Conservation (phyloP, 2,888 invertebrate species). For the Polylopha cassiicola region DNA sequence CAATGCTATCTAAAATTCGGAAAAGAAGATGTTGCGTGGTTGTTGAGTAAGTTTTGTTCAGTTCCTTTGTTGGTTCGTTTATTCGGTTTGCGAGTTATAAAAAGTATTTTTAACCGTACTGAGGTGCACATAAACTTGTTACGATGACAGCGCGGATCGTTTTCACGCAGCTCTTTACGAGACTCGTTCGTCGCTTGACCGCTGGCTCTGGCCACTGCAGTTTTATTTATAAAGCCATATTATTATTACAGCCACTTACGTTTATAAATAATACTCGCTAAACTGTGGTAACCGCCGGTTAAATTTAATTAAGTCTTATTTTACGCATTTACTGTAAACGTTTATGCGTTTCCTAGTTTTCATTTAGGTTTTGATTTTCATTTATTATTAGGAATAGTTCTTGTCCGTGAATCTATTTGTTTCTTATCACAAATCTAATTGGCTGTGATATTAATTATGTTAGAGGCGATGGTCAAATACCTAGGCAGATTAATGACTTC, state of each 20-base stretch:
- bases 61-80: conserved; percentile 13
- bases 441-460: too few species aligned
- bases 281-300: conserved; percentile 5
- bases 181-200: conserved; percentile 25
- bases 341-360: too few species aligned
- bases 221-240: conserved; percentile 12
- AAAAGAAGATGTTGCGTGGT: too few species aligned
- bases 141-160: conserved; percentile 63
- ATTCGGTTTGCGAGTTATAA: conserved; percentile 39
- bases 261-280: conserved; percentile 11
- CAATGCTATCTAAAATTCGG: not conserved
- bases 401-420: too few species aligned
- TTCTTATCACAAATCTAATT: too few species aligned
- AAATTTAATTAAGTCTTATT: conserved; percentile 5
- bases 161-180: conserved; percentile 53
- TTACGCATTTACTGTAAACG: not conserved
- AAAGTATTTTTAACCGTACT: conserved; percentile 47
- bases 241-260: conserved; percentile 5
- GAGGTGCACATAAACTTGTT: conserved; percentile 50
- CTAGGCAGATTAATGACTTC: too few species aligned
- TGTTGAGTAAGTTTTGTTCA: too few species aligned
- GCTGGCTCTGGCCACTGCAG: conserved; percentile 23
- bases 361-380: too few species aligned
- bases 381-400: too few species aligned
- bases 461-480: too few species aligned